Percentiles rank a stretch among this genome's conserved stretches.
These are phyloP conservation scores for Acrobasis consociella DNA, from an alignment of 2,888 invertebrate genomes.

Conservation along the genomic window DNA sequence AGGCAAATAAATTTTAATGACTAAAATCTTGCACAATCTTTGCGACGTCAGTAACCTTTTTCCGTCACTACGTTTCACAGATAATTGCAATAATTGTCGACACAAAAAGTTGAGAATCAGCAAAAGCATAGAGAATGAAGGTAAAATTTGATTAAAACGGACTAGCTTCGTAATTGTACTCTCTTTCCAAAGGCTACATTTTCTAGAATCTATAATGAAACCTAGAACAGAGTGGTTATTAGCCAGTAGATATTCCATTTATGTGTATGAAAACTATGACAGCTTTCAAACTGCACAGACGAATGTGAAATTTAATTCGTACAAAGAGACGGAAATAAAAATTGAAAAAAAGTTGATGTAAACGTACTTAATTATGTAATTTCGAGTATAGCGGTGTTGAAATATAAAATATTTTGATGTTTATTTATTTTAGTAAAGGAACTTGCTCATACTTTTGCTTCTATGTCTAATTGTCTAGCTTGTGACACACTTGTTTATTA, in stretches of 20 bases:
- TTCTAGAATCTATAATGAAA: conserved; percentile 16
- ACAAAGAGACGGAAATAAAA: neutral
- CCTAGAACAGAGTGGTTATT: no score
- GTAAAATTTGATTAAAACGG: neutral
- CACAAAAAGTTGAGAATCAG: conserved; percentile 2
- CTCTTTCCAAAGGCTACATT: conserved; percentile 10
- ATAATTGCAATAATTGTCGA: conserved; percentile 13
- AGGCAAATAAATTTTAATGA: no score
- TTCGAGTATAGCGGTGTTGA: no score
- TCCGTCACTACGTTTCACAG: neutral
- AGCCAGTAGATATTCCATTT: neutral
- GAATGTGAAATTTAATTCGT: neutral
- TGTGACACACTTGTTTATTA: no score
- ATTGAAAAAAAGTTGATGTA: neutral
- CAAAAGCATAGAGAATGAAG: conserved; percentile 1
- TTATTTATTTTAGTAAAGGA: no score
- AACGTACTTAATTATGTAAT: neutral
- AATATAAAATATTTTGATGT: no score
- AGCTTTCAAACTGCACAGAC: neutral
- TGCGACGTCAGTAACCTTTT: neutral
- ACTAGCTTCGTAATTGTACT: neutral
- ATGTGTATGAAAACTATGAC: conserved; percentile 7
- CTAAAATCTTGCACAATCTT: neutral
- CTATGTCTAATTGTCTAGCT: no score
- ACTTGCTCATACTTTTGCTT: no score